phyloP scores from a whole-genome alignment of 2,113 vertebrate species.

The Fulmarus glacialis region DNA sequence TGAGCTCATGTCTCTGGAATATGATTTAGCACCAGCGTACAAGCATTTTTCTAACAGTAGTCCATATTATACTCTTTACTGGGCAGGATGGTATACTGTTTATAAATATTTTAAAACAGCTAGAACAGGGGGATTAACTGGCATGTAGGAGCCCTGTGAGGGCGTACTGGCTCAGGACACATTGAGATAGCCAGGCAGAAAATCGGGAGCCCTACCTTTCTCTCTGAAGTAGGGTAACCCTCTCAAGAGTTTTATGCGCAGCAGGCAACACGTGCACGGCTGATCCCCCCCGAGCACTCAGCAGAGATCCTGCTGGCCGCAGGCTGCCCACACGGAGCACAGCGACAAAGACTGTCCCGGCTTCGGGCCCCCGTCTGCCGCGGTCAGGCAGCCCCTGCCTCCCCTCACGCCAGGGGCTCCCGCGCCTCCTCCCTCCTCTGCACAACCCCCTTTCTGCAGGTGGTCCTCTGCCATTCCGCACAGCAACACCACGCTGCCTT shows the following conservation, averaged over 20 bases:
- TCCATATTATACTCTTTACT: background rate
- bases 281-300: background rate
- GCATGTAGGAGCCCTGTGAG: background rate
- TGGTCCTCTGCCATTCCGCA: background rate
- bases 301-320: background rate
- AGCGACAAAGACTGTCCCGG: accelerated
- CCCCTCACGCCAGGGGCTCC: background rate
- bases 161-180: background rate
- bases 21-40: background rate
- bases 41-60: background rate
- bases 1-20: background rate
- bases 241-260: accelerated
- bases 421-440: background rate
- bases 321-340: background rate
- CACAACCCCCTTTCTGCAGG: background rate
- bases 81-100: background rate
- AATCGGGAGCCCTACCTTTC: accelerated
- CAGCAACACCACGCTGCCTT: accelerated
- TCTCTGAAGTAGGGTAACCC: background rate
- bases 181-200: background rate
- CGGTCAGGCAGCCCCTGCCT: background rate
- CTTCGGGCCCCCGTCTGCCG: accelerated
- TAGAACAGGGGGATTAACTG: background rate
- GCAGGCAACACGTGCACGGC: accelerated
- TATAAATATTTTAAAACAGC: background rate